Evolutionary conservation across 2,888 invertebrate species (phyloP).

Genomic region (Polymixis flavicincta): DNA sequence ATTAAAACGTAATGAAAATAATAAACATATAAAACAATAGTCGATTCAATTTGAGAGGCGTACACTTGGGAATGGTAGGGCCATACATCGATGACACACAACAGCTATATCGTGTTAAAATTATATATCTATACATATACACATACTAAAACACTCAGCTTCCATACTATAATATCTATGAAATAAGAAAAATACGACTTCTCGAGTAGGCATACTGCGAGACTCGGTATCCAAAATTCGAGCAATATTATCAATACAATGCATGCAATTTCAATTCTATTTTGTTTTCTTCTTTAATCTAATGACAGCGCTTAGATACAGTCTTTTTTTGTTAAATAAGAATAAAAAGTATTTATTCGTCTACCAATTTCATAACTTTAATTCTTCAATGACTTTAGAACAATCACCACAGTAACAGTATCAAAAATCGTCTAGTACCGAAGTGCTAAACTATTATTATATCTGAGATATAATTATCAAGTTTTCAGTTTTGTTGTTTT

Average conservation of each 20-base stretch:
- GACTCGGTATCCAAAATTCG: neutral
- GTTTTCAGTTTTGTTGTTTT: too few relatives aligned
- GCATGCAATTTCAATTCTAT: neutral
- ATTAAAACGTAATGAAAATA: neutral
- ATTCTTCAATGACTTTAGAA: neutral
- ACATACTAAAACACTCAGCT: conserved; percentile 41
- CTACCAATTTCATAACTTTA: neutral
- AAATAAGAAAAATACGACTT: neutral
- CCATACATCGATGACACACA: conserved; percentile 41
- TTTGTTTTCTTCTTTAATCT: neutral
- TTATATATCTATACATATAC: conserved; percentile 35
- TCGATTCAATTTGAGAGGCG: conserved; percentile 37
- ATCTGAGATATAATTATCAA: too few relatives aligned
- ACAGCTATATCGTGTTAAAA: conserved; percentile 47
- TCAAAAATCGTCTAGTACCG: neutral
- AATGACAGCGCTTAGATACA: neutral
- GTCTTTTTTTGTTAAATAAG: neutral
- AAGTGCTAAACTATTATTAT: too few relatives aligned
- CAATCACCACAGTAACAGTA: too few relatives aligned
- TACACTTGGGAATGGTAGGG: conserved; percentile 25
- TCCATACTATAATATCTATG: neutral
- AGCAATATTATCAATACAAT: neutral
- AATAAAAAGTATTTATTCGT: neutral
- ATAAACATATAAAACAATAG: neutral
- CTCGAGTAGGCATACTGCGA: neutral